Evolutionary conservation across 1,140 invertebrate genomes (phyloP), one percentile per base, ranked within the genome.

Genomic region (Muscidifurax raptorellus): DNA sequence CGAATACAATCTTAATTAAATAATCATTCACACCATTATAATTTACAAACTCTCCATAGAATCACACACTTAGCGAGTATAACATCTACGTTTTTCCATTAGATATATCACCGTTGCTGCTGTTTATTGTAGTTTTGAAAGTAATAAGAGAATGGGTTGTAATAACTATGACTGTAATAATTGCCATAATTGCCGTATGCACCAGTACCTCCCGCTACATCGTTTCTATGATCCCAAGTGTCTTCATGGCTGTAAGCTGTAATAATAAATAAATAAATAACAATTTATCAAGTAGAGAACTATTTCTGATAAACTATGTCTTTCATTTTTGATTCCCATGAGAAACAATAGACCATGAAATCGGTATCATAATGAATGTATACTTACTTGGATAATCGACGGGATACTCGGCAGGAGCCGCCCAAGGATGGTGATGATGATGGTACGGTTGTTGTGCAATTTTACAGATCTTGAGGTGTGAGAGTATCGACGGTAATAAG

Each of bases 381-480:
- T 18, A 74, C 71, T 81, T 76, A 93, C 92, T 89, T 30, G 91
- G 89, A 88, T 92, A 93, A 86, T 93, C 92, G 15, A 88, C 85
- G 2, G 92, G 87, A n/a, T 90, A 74, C 76, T 93, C 92, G 0
- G 88, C 91, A 3, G 91, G 90, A 1, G 90, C 90, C 2, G 88
- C 83, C 91, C 90, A 92, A 9, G 88, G 52, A 13, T 92, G 90
- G 84, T n/a, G n/a, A n/a, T 90, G 88, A 40, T 91, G 86, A 30
- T 88, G 88, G 80, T 92, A 90, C 9, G 88, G 84, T 22, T 79
- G 86, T 12, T 88, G 87, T 1, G 88, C 88, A 9, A 95, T 93
- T 92, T 95, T 95, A 90, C 95, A 96, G 83, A 94, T 93, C 88
- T 95, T 95, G 47, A 96, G 88, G 64, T 94, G 94, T 22, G 94